Base-by-base conservation (phyloP, 2,888 invertebrate genomes). In the Papilio gigon region DNA sequence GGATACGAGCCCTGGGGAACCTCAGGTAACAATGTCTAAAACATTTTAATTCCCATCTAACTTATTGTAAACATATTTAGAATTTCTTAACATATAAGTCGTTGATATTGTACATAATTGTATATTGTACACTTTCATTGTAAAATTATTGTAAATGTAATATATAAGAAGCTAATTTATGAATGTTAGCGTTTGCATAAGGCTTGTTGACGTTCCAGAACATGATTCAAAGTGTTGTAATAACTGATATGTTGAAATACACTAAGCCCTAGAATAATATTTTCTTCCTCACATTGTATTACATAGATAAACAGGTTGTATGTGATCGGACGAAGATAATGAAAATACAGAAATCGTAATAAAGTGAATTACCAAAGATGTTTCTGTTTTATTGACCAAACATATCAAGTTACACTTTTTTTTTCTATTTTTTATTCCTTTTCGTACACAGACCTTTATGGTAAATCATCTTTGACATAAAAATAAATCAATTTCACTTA, bases 221-320 rank as follows among this genome's bases (percentile, higher is more conserved):
- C 1, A 9, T 12, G 4, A 50, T 50, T 50, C 1, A 5, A 50
- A 50, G 30, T 44, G 17, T 44, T 17, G 12, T 42, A 42, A n/a
- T n/a, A n/a, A n/a, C n/a, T 30, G 22, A 30, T n/a, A 61, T n/a
- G 27, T 44, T 27, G 11, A n/a, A 27, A n/a, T 50, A 50, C 17
- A 50, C 6, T 66, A 60, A 66, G n/a, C 11, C 22, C 44, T 60
- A 59, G 44, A 47, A 37, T 40, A 59, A 30, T 22, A 44, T 25
- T 37, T 25, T 66, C 44, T 60, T 37, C 37, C 25, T 47, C 17
- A 47, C 27, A 66, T 47, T 35, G n/a, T 62, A 62, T 44, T 33
- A 44, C 8, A 30, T 62, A 62, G 42, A 40, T 40, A 35, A 37
- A 59, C 37, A 59, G 37, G 11, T 30, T 33, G 17, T 11, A 44